Conservation (phyloP, 1,140 invertebrate genomes). For the Stegodyphus dumicola region DNA sequence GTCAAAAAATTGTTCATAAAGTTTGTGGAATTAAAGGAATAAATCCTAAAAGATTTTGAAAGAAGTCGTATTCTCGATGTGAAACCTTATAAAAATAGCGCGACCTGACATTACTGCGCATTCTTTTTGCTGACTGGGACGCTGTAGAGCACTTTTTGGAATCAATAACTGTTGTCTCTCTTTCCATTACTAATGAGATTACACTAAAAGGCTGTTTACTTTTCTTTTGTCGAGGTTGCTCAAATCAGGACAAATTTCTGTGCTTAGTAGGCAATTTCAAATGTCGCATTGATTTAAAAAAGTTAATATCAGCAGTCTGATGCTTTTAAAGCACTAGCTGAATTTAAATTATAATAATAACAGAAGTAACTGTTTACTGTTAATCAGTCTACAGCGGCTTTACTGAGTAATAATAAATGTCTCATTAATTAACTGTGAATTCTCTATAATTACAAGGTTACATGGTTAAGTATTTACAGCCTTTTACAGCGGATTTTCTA, state of each 20-base stretch:
- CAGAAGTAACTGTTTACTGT: no score
- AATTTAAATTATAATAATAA: no score
- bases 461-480: no score
- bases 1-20: no score
- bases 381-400: no score
- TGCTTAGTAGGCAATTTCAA: neutral
- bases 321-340: no score
- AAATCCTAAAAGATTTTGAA: constrained; percentile 9
- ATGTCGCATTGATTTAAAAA: neutral
- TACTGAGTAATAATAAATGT: no score
- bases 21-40: neutral
- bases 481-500: no score
- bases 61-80: constrained; percentile 39
- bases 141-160: constrained; percentile 17
- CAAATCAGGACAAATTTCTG: constrained; percentile 18
- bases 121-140: constrained; percentile 28
- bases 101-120: constrained; percentile 4
- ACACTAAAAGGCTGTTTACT: constrained; percentile 32
- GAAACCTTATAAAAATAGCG: constrained; percentile 43
- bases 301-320: no score
- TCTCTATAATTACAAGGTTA: no score
- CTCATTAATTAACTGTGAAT: no score
- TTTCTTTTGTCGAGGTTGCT: constrained; percentile 8
- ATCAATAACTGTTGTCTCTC: constrained; percentile 41
- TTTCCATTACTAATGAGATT: constrained; percentile 48